Evolutionary conservation across 2,888 invertebrate genomes (phyloP), one percentile per base, ranked within the genome.

Genomic region (Lycaena phlaeas): DNA sequence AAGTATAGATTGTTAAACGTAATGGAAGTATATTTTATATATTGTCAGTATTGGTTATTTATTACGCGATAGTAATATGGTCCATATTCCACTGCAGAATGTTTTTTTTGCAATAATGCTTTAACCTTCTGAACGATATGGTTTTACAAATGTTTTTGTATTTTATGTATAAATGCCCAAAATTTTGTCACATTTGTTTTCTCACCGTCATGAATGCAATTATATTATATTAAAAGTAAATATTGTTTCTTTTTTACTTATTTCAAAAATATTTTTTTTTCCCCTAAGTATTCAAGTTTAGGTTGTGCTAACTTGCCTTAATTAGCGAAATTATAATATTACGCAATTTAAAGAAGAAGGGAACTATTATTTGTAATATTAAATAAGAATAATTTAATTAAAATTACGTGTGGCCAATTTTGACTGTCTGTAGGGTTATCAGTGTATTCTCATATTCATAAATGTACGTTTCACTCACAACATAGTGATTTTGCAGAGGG

Each of bases 1-100:
- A 69, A 66, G 48, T 69, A 68, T 70, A 68, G 63, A 71, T 74
- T 77, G 70, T 78, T 78, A 54, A 65, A 66, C 59, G 57, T 68
- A 55, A 64, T 62, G 58, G 56, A 62, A 67, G 59, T 74, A 68
- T 72, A 69, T 72, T 68, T 68, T 70, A 64, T 67, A 51, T 57
- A 56, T 55, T 53, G 52, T 49, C 53, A 59, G 53, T 56, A 57
- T 57, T 57, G 56, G 50, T 56, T 59, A 50, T 53, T 56, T 59
- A 59, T 53, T 51, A 44, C 45, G 41, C 46, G 38, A 48, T 48
- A 48, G 46, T 46, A 48, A 46, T 50, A 51, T 50, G 46, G 45
- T 49, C 46, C 39, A 46, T 41, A 43, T 30, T 49, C 49, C 43
- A 47, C 27, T 45, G 43, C 15, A n/a, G 15, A 25, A n/a, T 26